These are phyloP conservation scores for Zhengitettix transpicula DNA, from an alignment of 2,888 invertebrate genomes.

Conservation along the genomic window DNA sequence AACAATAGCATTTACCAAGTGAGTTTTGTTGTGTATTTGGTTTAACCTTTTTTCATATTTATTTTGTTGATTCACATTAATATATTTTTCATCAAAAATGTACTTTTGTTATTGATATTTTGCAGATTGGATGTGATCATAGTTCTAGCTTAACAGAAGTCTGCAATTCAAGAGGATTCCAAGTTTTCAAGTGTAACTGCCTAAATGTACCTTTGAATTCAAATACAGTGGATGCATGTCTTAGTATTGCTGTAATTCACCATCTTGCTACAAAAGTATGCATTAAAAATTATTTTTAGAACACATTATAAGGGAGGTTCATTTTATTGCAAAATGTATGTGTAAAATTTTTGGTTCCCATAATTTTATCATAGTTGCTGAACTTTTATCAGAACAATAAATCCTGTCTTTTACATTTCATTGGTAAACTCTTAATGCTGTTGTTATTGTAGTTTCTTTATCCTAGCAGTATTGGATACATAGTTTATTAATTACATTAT, in stretches of 20 bases:
- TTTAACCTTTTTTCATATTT: no score
- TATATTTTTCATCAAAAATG: background rate
- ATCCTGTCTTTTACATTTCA: no score
- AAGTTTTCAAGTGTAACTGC: conserved; percentile 63
- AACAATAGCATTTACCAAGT: conserved; percentile 44
- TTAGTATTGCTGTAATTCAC: conserved; percentile 94
- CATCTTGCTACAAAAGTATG: conserved; percentile 69
- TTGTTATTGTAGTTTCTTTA: no score
- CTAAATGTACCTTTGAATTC: conserved; percentile 52
- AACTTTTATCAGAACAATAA: no score
- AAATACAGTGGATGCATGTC: conserved; percentile 55
- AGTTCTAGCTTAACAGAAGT: conserved; percentile 49
- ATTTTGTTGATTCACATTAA: background rate
- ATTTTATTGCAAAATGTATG: no score
- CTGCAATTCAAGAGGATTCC: conserved; percentile 39
- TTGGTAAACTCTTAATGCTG: no score
- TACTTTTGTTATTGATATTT: conserved; percentile 11
- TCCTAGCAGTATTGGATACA: no score
- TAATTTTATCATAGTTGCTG: no score
- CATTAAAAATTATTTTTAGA: background rate
- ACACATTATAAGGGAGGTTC: no score
- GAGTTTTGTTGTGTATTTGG: conserved; percentile 13
- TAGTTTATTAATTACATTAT: no score
- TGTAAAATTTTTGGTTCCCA: no score
- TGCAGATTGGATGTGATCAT: conserved; percentile 67